Evolutionary conservation across 1,140 invertebrate species (phyloP).

Genomic region (Branchinecta lindahli): DNA sequence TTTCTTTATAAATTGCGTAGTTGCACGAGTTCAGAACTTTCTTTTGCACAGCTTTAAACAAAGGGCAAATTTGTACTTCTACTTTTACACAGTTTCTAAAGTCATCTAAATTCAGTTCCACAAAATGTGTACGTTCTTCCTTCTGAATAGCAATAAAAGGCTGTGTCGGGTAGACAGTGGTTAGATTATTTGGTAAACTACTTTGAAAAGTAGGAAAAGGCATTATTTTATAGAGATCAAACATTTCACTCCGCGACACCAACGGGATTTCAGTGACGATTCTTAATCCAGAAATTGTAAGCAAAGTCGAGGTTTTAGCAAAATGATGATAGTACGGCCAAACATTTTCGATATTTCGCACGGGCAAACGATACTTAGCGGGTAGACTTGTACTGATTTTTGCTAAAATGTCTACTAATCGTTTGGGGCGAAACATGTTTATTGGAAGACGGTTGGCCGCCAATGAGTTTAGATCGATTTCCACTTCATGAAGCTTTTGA

Average conservation of each 20-base stretch:
- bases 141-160: conserved; percentile 3
- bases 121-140: neutral
- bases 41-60: neutral
- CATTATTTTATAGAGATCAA: neutral
- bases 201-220: neutral
- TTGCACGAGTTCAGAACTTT: neutral
- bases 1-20: neutral
- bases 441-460: neutral
- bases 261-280: neutral
- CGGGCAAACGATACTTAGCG: neutral
- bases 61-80: neutral
- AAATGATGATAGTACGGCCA: neutral
- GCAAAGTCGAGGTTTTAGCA: neutral
- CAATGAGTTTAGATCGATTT: neutral
- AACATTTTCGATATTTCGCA: neutral
- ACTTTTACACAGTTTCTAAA: neutral
- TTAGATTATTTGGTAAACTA: neutral
- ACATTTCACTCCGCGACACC: neutral
- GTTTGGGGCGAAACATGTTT: neutral
- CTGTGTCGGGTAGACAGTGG: neutral
- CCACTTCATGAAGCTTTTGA: neutral
- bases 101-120: neutral
- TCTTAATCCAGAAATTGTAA: neutral
- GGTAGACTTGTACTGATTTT: neutral
- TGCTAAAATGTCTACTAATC: neutral